These are phyloP conservation scores for Stenolophus ochropezus DNA, from an alignment of 2,888 invertebrate species.

Conservation along the genomic window DNA sequence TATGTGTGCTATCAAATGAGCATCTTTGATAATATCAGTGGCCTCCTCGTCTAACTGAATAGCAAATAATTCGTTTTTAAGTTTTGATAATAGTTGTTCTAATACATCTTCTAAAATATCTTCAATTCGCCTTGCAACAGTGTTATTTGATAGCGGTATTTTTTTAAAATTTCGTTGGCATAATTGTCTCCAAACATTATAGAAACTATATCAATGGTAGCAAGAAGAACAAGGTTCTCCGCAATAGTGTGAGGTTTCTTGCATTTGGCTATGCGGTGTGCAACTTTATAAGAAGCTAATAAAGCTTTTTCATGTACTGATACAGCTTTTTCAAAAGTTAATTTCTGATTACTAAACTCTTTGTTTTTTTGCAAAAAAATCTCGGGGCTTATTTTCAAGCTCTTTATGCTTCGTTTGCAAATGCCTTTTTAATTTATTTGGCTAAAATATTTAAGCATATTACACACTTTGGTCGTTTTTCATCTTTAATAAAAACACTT, in stretches of 20 bases:
- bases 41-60: slow-evolving; percentile 67
- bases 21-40: slow-evolving; percentile 65
- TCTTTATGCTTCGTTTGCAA: slow-evolving; percentile 60
- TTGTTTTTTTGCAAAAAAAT: slow-evolving; percentile 61
- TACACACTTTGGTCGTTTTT: slow-evolving; percentile 63
- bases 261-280: slow-evolving; percentile 60
- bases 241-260: slow-evolving; percentile 60
- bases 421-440: slow-evolving; percentile 61
- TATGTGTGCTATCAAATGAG: slow-evolving; percentile 64
- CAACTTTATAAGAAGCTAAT: slow-evolving; percentile 58
- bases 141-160: slow-evolving; percentile 67
- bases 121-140: slow-evolving; percentile 56
- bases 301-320: slow-evolving; percentile 55
- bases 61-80: slow-evolving; percentile 62
- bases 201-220: slow-evolving; percentile 62
- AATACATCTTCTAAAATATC: slow-evolving; percentile 58
- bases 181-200: slow-evolving; percentile 61
- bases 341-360: slow-evolving; percentile 58
- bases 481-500: slow-evolving; percentile 48
- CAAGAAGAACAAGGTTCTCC: slow-evolving; percentile 61
- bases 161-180: slow-evolving; percentile 66
- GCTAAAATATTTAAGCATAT: slow-evolving; percentile 63
- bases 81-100: slow-evolving; percentile 47
- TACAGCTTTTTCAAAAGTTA: slow-evolving; percentile 58
- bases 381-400: slow-evolving; percentile 59